Conservation (phyloP, 2,888 invertebrate species). For the Amphiduros pacificus region DNA sequence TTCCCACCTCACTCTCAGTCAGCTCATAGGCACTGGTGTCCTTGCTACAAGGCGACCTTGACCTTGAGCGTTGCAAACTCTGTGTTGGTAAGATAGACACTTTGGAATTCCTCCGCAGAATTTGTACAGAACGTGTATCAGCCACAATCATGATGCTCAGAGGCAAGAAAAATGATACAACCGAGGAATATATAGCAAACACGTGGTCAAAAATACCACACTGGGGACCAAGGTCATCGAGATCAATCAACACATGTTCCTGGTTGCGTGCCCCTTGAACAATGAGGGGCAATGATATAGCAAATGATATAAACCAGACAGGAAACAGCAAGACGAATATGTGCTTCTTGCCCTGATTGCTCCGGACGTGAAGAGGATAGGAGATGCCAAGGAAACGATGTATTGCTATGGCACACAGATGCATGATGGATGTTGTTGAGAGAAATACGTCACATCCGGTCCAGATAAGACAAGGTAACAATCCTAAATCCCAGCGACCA, state of each 20-base stretch:
- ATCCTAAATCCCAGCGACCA: conserved; percentile 29
- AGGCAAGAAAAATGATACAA: conserved; percentile 34
- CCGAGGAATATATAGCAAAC: conserved; percentile 33
- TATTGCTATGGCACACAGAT: conserved; percentile 33
- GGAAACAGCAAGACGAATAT: conserved; percentile 29
- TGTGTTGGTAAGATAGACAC: background rate
- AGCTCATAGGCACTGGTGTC: conserved; percentile 13
- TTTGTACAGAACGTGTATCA: conserved; percentile 30
- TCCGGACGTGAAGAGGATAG: conserved; percentile 28
- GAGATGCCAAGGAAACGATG: conserved; percentile 31
- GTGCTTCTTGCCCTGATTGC: conserved; percentile 16
- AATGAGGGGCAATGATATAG: conserved; percentile 31
- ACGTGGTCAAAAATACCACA: conserved; percentile 34
- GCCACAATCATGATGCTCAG: conserved; percentile 31
- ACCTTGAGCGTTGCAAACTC: background rate
- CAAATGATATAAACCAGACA: conserved; percentile 26
- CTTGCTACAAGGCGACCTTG: conserved; percentile 2
- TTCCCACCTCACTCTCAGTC: conserved; percentile 3
- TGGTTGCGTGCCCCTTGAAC: conserved; percentile 25
- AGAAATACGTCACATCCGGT: conserved; percentile 35
- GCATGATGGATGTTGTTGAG: conserved; percentile 34
- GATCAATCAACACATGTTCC: conserved; percentile 23
- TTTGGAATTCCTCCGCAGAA: conserved; percentile 12
- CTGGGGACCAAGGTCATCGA: conserved; percentile 9
- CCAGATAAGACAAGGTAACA: conserved; percentile 30